phyloP scores from a whole-genome alignment of 2,113 vertebrate genomes.

The Nansenia antarctica region DNA sequence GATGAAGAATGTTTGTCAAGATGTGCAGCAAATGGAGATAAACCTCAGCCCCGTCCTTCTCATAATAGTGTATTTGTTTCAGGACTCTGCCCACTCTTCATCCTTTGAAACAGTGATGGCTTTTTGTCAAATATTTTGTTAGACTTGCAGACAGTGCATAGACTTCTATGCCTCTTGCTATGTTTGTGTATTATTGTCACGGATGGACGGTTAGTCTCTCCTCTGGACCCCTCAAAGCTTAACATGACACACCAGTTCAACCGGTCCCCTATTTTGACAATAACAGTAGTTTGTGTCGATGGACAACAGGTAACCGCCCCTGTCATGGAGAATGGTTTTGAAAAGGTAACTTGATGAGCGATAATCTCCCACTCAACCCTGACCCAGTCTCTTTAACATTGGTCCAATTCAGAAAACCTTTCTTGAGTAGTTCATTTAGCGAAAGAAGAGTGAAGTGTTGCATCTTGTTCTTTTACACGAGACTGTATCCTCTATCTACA shows the following conservation, averaged over 20 bases:
- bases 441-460: not conserved
- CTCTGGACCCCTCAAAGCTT: not conserved
- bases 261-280: slow-evolving; percentile 16
- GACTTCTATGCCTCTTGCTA: not conserved
- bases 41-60: not conserved
- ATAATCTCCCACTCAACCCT: not conserved
- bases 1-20: too few species aligned
- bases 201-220: not conserved
- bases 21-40: not conserved
- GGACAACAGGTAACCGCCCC: slow-evolving; percentile 7
- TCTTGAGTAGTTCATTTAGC: not conserved
- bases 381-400: not conserved
- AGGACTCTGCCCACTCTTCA: not conserved
- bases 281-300: slow-evolving; percentile 24
- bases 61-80: not conserved
- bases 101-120: not conserved
- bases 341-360: slow-evolving; percentile 15
- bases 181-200: not conserved
- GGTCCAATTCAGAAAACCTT: not conserved
- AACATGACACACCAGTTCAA: not conserved
- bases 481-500: not conserved
- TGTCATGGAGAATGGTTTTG: slow-evolving; percentile 18
- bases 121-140: not conserved
- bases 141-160: not conserved
- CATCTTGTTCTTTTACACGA: not conserved